phyloP scores from a whole-genome alignment of 2,888 invertebrate species.

The Aromia moschata region DNA sequence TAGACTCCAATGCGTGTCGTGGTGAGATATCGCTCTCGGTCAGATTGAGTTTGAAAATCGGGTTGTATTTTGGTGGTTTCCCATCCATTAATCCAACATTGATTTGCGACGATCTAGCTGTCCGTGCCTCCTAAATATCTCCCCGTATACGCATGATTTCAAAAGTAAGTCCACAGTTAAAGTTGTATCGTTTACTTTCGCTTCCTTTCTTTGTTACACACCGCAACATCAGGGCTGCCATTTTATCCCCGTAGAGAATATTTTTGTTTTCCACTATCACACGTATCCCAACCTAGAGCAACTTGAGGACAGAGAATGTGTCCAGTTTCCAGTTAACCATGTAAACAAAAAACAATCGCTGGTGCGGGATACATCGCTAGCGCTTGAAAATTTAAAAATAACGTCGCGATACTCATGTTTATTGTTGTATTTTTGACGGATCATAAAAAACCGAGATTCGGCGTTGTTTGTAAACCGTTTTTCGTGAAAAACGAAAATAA shows the following conservation, averaged over 20 bases:
- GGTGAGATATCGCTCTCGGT: conserved; percentile 36
- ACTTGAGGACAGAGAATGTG: no score
- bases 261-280: conserved; percentile 12
- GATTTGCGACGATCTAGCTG: conserved; percentile 50
- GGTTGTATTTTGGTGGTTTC: conserved; percentile 50
- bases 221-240: conserved; percentile 52
- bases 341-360: no score
- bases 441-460: background rate
- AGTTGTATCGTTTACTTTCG: conserved; percentile 33
- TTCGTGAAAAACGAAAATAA: conserved; percentile 9
- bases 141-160: conserved; percentile 53
- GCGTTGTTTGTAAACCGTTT: background rate
- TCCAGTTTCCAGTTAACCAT: no score
- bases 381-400: background rate
- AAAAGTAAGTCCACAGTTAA: conserved; percentile 48
- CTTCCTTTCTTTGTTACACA: conserved; percentile 52
- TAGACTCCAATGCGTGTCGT: conserved; percentile 33
- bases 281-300: no score
- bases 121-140: conserved; percentile 41
- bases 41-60: conserved; percentile 52
- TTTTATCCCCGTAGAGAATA: conserved; percentile 47
- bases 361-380: no score
- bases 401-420: conserved; percentile 4
- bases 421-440: conserved; percentile 13
- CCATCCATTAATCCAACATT: conserved; percentile 46